Evolutionary conservation across 2,888 invertebrate species (phyloP), one percentile per base, ranked within the genome.

Genomic region (Rhynchonema sp.): DNA sequence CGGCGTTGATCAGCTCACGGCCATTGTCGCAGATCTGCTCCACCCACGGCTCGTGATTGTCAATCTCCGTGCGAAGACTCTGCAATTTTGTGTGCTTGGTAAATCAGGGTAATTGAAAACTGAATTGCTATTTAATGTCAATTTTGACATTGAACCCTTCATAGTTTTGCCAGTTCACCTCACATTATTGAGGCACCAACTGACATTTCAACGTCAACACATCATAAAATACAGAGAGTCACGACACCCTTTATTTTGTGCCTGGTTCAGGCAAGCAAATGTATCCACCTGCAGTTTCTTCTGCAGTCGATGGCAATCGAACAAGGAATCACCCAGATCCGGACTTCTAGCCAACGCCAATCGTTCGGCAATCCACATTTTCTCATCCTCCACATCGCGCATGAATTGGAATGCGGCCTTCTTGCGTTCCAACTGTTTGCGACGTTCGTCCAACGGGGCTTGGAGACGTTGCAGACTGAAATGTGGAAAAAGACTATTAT

Each of bases 351-450:
- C 94, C 65, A 87, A 82, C 1, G 91, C 91, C 84, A 94, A 84
- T 75, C 94, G 92, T 26, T 98, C 98, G 59, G 84, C 83, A 59
- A 98, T 87, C 98, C 98, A 99, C 28, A 96, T 77, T 68, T 94
- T 87, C 76, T 99, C 98, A 74, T 99, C 98, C 74, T 96, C 98
- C 61, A 98, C 84, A 73, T 99, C 98, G 64, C 98, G 84, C 63
- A 92, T 82, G 81, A 98, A 99, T 75, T 82, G 80, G 68, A 76
- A 78, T 58, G 79, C 76, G 58, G 74, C 71, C 78, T 98, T 98
- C 79, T 94, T 96, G 81, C 94, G 92, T 67, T 92, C 89, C 69
- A 99, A 78, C 46, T 90, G 83, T 59, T 81, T 79, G 69, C 96
- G 90, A 0, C 94, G 82, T 67, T 88, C 87, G 63, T 88, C 75